phyloP scores from a whole-genome alignment of 2,113 vertebrate genomes.

The Pipra filicauda region DNA sequence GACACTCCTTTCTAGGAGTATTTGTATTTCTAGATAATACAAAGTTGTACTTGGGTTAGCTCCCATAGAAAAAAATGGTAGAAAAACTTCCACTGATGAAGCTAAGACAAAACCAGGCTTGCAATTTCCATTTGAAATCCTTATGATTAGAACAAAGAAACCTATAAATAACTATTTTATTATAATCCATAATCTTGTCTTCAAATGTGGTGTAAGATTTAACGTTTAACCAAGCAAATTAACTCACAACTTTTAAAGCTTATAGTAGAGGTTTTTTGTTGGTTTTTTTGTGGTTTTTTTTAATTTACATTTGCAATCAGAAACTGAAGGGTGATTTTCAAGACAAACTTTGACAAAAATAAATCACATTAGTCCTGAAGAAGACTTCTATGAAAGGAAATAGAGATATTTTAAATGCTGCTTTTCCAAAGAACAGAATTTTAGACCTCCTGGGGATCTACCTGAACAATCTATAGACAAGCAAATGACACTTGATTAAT shows the following conservation, averaged over 20 bases:
- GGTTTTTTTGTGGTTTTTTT: not conserved
- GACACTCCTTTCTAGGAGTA: not conserved
- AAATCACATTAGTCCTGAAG: not conserved
- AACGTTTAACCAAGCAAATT: not conserved
- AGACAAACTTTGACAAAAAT: not conserved
- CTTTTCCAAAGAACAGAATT: not conserved
- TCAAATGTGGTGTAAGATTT: not conserved
- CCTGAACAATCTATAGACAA: not conserved
- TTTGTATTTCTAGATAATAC: no score
- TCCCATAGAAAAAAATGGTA: not conserved
- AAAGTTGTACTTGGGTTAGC: not conserved
- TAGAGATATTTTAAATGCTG: not conserved
- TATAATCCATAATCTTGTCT: not conserved
- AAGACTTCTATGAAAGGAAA: not conserved
- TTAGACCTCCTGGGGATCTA: not conserved
- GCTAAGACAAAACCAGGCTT: not conserved
- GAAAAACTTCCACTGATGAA: not conserved
- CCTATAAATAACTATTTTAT: not conserved
- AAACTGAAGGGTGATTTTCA: not conserved
- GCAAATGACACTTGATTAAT: not conserved
- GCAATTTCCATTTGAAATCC: not conserved
- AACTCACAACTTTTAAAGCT: not conserved
- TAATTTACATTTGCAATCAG: not conserved
- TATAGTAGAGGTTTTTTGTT: not conserved
- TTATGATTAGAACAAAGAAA: not conserved